Evolutionary conservation across 2,113 vertebrate genomes (phyloP).

Genomic region (Papio anubis): DNA sequence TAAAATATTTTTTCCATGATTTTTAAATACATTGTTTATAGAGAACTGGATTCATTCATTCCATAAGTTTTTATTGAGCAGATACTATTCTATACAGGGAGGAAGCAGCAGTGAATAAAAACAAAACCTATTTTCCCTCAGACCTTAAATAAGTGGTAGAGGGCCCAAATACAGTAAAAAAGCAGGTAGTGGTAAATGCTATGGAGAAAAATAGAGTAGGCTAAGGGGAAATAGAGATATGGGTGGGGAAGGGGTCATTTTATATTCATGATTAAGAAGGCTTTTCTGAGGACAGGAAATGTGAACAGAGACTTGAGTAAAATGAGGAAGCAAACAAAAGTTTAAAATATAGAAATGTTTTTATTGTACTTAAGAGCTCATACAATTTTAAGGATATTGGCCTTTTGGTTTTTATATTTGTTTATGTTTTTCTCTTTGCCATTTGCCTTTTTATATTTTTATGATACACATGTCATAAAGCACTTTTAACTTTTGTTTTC

Average conservation of each 20-base stretch:
- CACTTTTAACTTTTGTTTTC: slow-evolving; percentile 13
- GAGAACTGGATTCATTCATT: slow-evolving; percentile 20
- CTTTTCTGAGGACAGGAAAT: neutral
- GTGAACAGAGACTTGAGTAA: neutral
- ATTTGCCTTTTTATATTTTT: slow-evolving; percentile 32
- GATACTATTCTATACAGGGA: neutral
- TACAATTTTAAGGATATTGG: neutral
- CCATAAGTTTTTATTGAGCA: slow-evolving; percentile 14
- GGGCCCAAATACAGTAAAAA: neutral
- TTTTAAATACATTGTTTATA: slow-evolving; percentile 36
- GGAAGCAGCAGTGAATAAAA: neutral
- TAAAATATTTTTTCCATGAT: slow-evolving; percentile 33
- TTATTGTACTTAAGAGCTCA: neutral
- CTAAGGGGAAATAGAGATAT: neutral
- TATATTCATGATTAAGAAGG: neutral
- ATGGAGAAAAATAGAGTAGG: neutral
- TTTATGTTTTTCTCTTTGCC: slow-evolving; percentile 14
- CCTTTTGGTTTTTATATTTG: neutral
- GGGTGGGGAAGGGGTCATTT: neutral
- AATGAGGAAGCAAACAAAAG: slow-evolving; percentile 6
- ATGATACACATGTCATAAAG: neutral
- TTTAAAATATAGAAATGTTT: slow-evolving; percentile 18
- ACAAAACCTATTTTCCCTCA: neutral
- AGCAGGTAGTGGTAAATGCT: neutral
- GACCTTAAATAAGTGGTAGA: neutral